Evolutionary conservation across 2,113 vertebrate genomes (phyloP).

Genomic region (Zosterops hypoxanthus): DNA sequence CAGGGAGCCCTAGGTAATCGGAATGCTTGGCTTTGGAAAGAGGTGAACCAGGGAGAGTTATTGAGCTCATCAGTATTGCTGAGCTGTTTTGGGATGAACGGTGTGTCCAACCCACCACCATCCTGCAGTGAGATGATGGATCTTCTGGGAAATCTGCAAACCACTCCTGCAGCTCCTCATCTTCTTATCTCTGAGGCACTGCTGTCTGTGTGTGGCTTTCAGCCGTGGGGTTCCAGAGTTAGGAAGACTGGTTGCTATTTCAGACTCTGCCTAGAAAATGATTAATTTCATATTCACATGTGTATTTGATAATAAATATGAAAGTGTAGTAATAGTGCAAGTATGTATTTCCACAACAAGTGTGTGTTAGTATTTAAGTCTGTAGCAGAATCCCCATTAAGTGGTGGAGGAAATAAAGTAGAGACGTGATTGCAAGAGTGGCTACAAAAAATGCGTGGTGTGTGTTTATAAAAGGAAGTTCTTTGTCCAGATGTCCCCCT

Average conservation of each 20-base stretch:
- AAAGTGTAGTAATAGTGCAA: background rate
- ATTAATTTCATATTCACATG: background rate
- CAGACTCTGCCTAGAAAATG: constrained; percentile 22
- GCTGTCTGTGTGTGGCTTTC: background rate
- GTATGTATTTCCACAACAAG: background rate
- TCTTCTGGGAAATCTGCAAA: background rate
- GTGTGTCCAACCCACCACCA: accelerated
- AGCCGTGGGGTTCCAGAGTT: background rate
- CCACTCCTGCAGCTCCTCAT: background rate
- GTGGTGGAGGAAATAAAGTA: constrained; percentile 16
- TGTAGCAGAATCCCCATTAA: constrained; percentile 41
- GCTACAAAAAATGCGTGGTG: background rate
- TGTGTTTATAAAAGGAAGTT: background rate
- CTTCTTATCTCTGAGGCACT: background rate
- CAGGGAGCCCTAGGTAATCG: background rate
- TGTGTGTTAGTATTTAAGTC: background rate
- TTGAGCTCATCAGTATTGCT: background rate
- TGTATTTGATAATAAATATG: constrained; percentile 8
- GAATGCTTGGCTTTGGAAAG: background rate
- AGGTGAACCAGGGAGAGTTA: background rate
- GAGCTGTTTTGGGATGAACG: background rate
- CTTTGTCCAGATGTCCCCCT: constrained; percentile 46
- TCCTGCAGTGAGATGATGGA: accelerated
- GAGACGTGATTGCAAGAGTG: background rate
- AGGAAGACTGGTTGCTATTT: background rate